phyloP scores from a whole-genome alignment of 2,113 vertebrate genomes.

The Xiphorhynchus elegans region DNA sequence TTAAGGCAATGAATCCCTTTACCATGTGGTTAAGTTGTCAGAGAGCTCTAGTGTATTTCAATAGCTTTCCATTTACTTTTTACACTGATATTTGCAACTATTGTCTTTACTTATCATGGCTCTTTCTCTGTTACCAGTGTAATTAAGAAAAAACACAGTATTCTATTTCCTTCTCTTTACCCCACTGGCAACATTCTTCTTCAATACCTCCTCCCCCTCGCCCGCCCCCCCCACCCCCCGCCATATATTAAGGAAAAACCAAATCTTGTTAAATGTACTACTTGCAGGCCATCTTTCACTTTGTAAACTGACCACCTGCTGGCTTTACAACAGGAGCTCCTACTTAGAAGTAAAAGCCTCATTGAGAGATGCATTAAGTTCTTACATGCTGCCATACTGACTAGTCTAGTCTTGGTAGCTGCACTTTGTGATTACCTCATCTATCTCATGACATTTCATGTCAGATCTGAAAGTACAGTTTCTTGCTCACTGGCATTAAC shows the following conservation, averaged over 20 bases:
- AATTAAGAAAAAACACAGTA: background rate
- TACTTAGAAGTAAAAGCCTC: background rate
- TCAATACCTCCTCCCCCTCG: background rate
- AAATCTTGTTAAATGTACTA: background rate
- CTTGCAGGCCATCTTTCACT: background rate
- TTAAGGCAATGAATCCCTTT: background rate
- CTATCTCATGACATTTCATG: constrained; percentile 55
- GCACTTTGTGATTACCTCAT: constrained; percentile 52
- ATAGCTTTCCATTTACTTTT: background rate
- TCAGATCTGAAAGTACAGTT: constrained; percentile 50
- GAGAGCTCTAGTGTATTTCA: background rate
- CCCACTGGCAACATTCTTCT: background rate
- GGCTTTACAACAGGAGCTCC: background rate
- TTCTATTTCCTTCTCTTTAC: background rate
- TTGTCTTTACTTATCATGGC: background rate
- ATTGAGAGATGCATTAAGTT: constrained; percentile 17
- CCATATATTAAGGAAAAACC: background rate
- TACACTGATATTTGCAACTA: background rate
- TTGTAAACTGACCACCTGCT: background rate
- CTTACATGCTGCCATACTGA: background rate
- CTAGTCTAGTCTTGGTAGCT: background rate
- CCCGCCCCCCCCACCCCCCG: too few species aligned
- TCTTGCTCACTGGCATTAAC: constrained; percentile 33
- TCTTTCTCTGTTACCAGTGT: background rate
- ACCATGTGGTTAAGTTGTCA: background rate